Evolutionary conservation across 2,113 vertebrate species (phyloP).

Genomic region (Poeciliopsis prolifica): DNA sequence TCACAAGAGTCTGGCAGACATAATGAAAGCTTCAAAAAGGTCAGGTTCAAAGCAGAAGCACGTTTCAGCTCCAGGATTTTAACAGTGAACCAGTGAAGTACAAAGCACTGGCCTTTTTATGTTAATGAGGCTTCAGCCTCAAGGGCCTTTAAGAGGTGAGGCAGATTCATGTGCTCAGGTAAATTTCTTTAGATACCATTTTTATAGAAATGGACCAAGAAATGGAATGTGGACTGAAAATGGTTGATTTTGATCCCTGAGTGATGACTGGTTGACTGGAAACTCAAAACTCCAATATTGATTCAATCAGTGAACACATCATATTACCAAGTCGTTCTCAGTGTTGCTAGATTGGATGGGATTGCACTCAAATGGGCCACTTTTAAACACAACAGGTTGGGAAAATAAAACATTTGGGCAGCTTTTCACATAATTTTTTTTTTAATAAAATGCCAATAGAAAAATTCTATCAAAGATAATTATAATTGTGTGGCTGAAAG

Average conservation of each 20-base stretch:
- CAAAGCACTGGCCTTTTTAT: slow-evolving; percentile 33
- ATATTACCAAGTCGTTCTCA: not conserved
- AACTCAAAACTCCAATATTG: not conserved
- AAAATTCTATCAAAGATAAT: too few relatives aligned
- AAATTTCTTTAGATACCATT: slow-evolving; percentile 27
- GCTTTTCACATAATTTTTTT: too few relatives aligned
- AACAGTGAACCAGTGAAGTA: slow-evolving; percentile 17
- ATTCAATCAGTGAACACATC: not conserved
- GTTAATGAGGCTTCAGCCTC: slow-evolving; percentile 31
- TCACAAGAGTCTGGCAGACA: slow-evolving; percentile 45
- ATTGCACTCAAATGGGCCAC: too few relatives aligned
- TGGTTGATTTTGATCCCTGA: not conserved
- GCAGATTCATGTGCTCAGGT: slow-evolving; percentile 18
- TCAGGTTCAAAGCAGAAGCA: slow-evolving; percentile 51
- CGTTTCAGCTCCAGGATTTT: slow-evolving; percentile 58
- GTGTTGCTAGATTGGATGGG: too few relatives aligned
- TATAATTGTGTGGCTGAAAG: too few relatives aligned
- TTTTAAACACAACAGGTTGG: too few relatives aligned
- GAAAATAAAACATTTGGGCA: too few relatives aligned
- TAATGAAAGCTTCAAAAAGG: slow-evolving; percentile 67
- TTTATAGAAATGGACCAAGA: not conserved
- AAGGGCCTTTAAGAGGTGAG: slow-evolving; percentile 24
- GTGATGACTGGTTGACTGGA: not conserved
- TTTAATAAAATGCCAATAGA: too few relatives aligned
- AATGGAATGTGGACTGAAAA: not conserved